These are phyloP conservation scores for Dione juno DNA, from an alignment of 2,888 invertebrate species.

Conservation along the genomic window DNA sequence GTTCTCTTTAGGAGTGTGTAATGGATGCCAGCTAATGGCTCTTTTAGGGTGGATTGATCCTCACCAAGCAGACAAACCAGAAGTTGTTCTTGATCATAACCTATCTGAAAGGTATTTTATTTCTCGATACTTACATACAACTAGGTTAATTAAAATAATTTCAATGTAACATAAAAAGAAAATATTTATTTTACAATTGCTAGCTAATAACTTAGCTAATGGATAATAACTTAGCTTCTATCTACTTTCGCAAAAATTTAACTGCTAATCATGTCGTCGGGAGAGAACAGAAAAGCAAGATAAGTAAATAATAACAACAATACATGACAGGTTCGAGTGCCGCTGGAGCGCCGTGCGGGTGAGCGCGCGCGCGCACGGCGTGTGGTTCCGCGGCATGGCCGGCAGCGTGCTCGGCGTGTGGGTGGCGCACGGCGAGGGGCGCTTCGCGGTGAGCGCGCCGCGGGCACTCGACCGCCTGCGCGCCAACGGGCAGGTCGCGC, in stretches of 20 bases:
- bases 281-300: too few relatives aligned
- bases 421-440: constrained; percentile 98
- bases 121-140: neutral
- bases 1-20: constrained; percentile 98
- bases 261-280: too few relatives aligned
- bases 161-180: too few relatives aligned
- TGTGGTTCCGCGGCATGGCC: constrained; percentile 96
- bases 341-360: constrained; percentile 90
- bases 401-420: constrained; percentile 96
- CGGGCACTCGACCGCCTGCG: constrained; percentile 77
- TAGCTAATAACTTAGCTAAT: too few relatives aligned
- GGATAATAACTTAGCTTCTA: too few relatives aligned
- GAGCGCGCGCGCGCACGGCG: constrained; percentile 82
- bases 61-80: constrained; percentile 62
- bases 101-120: constrained; percentile 89
- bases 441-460: constrained; percentile 85
- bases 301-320: too few relatives aligned
- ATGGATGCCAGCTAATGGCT: constrained; percentile 98
- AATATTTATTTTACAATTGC: too few relatives aligned
- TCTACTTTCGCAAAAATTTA: too few relatives aligned
- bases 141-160: neutral
- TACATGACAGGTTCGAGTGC: constrained; percentile 86
- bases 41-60: constrained; percentile 94
- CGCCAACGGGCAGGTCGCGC: constrained; percentile 86
- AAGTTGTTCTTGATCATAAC: constrained; percentile 92